Evolutionary conservation across 2,797 vertebrate species (phyloP).

Genomic region (Antennarius maculatus): DNA sequence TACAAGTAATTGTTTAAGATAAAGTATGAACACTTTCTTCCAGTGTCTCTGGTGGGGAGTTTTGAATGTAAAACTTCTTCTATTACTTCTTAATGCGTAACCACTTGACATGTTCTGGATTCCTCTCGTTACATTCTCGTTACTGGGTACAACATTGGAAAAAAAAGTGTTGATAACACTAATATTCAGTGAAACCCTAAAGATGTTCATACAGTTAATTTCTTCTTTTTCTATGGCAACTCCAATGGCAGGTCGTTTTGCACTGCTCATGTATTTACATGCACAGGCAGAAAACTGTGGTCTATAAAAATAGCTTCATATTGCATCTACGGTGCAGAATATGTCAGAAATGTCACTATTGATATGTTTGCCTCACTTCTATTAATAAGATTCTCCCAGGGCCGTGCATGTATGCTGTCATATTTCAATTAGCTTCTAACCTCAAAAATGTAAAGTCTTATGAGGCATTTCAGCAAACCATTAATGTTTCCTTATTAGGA

Average conservation of each 20-base stretch:
- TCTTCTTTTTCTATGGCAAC: background rate
- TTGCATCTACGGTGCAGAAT: conserved; percentile 16
- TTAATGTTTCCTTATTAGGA: conserved; percentile 48
- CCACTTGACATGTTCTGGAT: no score
- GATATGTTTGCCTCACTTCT: conserved; percentile 22
- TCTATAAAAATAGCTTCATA: conserved; percentile 23
- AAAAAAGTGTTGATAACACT: no score
- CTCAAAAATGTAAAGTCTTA: conserved; percentile 57
- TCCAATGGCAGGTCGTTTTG: conserved; percentile 15
- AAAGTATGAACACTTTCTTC: no score
- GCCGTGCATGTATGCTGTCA: conserved; percentile 25
- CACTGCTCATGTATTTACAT: conserved; percentile 2
- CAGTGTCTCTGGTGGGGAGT: no score
- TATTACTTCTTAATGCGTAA: no score
- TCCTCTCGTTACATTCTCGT: no score
- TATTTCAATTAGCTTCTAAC: conserved; percentile 68
- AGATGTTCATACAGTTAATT: no score
- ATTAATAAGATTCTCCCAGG: conserved; percentile 57
- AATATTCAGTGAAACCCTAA: no score
- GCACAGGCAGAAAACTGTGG: background rate
- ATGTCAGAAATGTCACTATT: conserved; percentile 40
- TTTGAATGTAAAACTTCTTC: no score
- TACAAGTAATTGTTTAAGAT: no score
- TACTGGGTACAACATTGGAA: no score
- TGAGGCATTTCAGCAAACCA: conserved; percentile 29